Base-by-base conservation (phyloP, 2,797 vertebrate species). In the Trematomus bernacchii region DNA sequence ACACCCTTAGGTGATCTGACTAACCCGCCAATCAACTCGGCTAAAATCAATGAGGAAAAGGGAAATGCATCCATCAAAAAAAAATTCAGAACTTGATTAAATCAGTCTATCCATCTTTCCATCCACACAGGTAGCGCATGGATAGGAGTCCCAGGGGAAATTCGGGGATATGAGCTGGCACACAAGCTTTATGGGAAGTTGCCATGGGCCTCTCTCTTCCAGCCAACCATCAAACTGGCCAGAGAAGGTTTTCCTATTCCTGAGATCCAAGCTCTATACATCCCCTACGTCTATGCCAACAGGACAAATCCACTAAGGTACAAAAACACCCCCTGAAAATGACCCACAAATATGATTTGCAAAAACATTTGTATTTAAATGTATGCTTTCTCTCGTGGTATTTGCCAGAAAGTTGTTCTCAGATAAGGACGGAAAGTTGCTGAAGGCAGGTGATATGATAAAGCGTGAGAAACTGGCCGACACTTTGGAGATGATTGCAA, bases 141-240 rank as follows among this genome's bases (percentile, higher is more conserved):
- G 94, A 95, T 98, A 3, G 97, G 96, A 0, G 95, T 99, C 33
- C 97, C 98, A 0, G 97, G 98, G 16, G 98, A 99, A 87, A 90
- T 99, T 59, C 95, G 96, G 1, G 97, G 97, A 51, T 99, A 97
- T 15, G 94, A 96, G 76, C 60, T 89, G 71, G 97, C 96, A 0
- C 97, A 99, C 87, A 84, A 33, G 16, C 94, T 95, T 2, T 97
- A 96, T 6, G 97, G 97, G 50, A 96, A 91, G 72, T 87, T 99
- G 77, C 89, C 95, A 0, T 99, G 98, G 98, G 91, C 91, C 6
- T 83, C 85, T 0, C 93, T 99, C 59, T 99, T 99, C 87, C 76
- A 95, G 83, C 97, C 97, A 10, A 95, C 96, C 71, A 97, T 99
- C 83, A 77, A 90, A 60, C 73, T 99, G 88, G 98, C 98, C 66